phyloP scores from a whole-genome alignment of 2,888 invertebrate genomes.

The Hirtodrosophila confusa region DNA sequence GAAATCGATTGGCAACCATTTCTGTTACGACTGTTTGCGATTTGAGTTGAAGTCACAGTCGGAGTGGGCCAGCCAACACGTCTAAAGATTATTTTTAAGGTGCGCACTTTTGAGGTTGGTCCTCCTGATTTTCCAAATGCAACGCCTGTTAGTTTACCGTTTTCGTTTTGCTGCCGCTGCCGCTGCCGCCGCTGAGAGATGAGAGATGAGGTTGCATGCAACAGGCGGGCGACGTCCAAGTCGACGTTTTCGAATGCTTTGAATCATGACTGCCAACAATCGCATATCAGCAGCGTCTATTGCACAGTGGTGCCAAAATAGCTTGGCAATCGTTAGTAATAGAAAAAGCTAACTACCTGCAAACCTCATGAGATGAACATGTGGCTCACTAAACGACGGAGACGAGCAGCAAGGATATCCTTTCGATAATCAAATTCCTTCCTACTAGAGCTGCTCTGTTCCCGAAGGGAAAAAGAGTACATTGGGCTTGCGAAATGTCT shows the following conservation, averaged over 20 bases:
- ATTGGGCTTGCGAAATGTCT: too few species aligned
- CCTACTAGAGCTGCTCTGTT: too few species aligned
- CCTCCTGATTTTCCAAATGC: conserved; percentile 79
- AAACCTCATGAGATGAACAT: too few species aligned
- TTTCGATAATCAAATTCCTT: too few species aligned
- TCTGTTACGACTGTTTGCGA: conserved; percentile 62
- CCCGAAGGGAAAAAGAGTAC: too few species aligned
- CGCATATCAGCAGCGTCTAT: conserved; percentile 65
- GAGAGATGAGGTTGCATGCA: conserved; percentile 76
- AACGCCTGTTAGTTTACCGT: conserved; percentile 80
- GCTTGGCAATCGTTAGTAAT: neutral
- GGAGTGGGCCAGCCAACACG: conserved; percentile 67
- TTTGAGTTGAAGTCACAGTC: conserved; percentile 52
- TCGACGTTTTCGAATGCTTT: conserved; percentile 68
- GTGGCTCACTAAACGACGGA: too few species aligned
- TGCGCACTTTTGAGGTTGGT: conserved; percentile 80
- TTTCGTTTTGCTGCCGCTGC: conserved; percentile 50
- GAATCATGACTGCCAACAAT: conserved; percentile 78
- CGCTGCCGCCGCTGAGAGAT: conserved; percentile 40
- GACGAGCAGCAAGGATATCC: too few species aligned
- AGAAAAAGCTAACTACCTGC: neutral
- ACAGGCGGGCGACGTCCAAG: conserved; percentile 64
- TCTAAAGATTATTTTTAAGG: conserved; percentile 79
- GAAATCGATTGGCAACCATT: conserved; percentile 77
- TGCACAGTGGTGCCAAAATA: conserved; percentile 24